Evolutionary conservation across 30 jellyfish, hydroid and myxozoan genomes (phyloP).

Genomic region (Catostylus mosaicus): DNA sequence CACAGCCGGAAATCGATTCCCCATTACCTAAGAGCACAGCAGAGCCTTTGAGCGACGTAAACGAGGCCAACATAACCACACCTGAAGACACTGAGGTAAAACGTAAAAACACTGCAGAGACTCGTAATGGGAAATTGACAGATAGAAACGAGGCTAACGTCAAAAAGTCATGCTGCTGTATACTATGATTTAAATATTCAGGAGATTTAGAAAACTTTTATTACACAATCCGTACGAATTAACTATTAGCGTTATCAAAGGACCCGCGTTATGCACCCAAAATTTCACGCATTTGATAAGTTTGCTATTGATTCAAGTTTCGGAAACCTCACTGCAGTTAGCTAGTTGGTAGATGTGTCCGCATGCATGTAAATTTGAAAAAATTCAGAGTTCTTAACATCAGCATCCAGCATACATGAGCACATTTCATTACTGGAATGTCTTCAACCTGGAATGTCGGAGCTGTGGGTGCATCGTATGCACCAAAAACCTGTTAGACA

Average conservation of each 20-base stretch:
- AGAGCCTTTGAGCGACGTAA: slow-evolving; percentile 3
- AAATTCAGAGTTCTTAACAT: too few relatives aligned
- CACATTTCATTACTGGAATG: too few relatives aligned
- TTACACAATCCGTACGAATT: not conserved
- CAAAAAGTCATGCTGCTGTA: slow-evolving; percentile 55
- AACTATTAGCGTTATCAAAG: not conserved
- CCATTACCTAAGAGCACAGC: slow-evolving; percentile 25
- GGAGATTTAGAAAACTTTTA: not conserved
- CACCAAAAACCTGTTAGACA: too few relatives aligned
- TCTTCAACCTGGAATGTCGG: too few relatives aligned
- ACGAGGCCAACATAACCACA: not conserved
- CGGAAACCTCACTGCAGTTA: not conserved
- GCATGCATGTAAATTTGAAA: not conserved
- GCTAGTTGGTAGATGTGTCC: not conserved
- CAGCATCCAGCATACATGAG: too few relatives aligned
- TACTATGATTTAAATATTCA: slow-evolving; percentile 20
- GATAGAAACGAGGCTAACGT: slow-evolving; percentile 29
- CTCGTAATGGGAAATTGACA: slow-evolving; percentile 54
- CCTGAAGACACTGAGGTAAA: not conserved
- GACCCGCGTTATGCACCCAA: not conserved
- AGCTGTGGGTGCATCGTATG: too few relatives aligned
- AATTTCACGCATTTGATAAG: not conserved
- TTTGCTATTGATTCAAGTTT: not conserved
- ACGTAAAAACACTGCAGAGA: slow-evolving; percentile 27
- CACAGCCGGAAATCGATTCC: slow-evolving; percentile 59